Base-by-base conservation (phyloP, 23 tunicate species). In the Ascidia mentula region DNA sequence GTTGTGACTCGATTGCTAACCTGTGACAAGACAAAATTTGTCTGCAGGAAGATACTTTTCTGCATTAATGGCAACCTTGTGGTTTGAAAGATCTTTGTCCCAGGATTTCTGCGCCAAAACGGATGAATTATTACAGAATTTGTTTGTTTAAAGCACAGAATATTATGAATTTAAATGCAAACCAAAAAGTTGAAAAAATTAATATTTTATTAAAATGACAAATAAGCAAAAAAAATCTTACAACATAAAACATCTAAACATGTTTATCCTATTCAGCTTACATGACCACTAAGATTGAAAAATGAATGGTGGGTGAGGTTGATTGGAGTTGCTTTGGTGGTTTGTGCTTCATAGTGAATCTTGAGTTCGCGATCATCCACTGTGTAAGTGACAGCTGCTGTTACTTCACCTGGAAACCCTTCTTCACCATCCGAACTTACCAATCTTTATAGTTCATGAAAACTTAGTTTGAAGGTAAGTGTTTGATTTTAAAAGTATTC, bases 281-380 rank as follows among this genome's bases (percentile, higher is more conserved):
- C 96, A 72, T 96, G 99, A 12, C 99, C 99, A 38, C 86, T 86
- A 39, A 96, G 85, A 60, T 96, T 96, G 84, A 96, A 96, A 78
- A 87, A 90, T 26, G 93, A 30, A 40, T 96, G 99, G 69, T 96
- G 91, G 40, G 99, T 86, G 40, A 96, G 45, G 46, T 96, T 96
- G 17, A 96, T 38, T 5, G 95, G 83, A 5, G 99, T 96, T 0
- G 79, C 59, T 46, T 93, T 75, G 61, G 72, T 83, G 3, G 90
- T 37, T 32, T 82, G 79, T n/a, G 97, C 99, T 9, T 20, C 39
- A 72, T 91, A 96, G 34, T 40, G 37, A 7, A 91, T 77, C 31
- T 28, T 9, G 4, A 96, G 78, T 71, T 75, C 87, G 34, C 73
- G 35, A 0, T 73, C 84, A 22, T 60, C 35, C 75, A 96, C 40